Evolutionary conservation across 2,113 vertebrate genomes (phyloP).

Genomic region (Leucosticte australis): DNA sequence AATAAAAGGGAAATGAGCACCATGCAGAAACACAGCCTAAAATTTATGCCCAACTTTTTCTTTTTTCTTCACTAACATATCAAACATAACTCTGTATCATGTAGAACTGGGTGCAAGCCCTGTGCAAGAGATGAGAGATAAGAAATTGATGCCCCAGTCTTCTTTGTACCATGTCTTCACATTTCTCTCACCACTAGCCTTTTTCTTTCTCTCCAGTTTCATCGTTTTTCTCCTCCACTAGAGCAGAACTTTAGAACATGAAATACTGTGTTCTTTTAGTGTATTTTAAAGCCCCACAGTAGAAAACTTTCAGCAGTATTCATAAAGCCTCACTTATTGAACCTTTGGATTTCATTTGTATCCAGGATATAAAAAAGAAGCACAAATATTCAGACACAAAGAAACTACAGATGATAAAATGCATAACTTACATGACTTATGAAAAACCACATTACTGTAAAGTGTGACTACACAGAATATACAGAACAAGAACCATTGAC

Average conservation of each 20-base stretch:
- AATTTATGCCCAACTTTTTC: neutral
- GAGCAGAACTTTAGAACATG: neutral
- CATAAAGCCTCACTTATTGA: neutral
- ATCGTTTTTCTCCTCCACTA: neutral
- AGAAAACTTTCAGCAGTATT: neutral
- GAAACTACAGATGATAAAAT: neutral
- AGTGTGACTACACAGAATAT: neutral
- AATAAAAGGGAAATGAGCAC: neutral
- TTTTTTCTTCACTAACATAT: neutral
- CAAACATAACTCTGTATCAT: neutral
- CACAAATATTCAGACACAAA: neutral
- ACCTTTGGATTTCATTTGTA: neutral
- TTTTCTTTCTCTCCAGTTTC: neutral
- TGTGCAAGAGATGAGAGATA: neutral
- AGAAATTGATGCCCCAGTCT: neutral
- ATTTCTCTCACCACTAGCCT: neutral
- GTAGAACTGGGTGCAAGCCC: neutral
- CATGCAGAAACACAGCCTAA: neutral
- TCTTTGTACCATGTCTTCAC: neutral
- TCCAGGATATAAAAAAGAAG: neutral
- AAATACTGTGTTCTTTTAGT: neutral
- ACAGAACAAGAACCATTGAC: neutral
- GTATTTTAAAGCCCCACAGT: neutral
- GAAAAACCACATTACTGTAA: neutral
- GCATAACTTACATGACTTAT: neutral